phyloP scores from a whole-genome alignment of 2,888 invertebrate genomes.

The Drosophila seclusa region DNA sequence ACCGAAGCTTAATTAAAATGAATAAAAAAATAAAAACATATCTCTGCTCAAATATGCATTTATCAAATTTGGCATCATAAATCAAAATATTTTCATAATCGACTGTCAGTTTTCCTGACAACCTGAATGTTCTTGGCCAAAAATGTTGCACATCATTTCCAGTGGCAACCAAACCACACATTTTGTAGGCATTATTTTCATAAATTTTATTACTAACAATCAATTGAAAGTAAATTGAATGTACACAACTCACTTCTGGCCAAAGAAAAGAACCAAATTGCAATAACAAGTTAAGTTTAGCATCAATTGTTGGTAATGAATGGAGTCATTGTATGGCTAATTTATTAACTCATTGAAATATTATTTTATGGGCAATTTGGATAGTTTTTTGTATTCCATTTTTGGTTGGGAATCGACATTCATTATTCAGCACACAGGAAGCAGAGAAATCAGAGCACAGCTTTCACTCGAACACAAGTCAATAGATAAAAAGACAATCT shows the following conservation, averaged over 20 bases:
- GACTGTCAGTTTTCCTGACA: background rate
- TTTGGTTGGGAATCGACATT: slow-evolving; percentile 2
- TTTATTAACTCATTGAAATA: background rate
- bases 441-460: slow-evolving; percentile 37
- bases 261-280: background rate
- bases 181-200: background rate
- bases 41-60: background rate
- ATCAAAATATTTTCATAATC: slow-evolving; percentile 27
- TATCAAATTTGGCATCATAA: slow-evolving; percentile 28
- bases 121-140: background rate
- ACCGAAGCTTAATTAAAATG: slow-evolving; percentile 3
- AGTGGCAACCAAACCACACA: background rate
- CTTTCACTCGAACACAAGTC: slow-evolving; percentile 41
- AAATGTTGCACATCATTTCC: background rate
- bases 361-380: background rate
- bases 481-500: background rate
- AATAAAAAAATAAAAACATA: slow-evolving; percentile 9
- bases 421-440: background rate
- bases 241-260: background rate
- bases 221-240: background rate
- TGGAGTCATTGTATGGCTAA: background rate
- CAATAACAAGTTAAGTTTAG: background rate
- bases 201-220: background rate
- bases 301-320: background rate
- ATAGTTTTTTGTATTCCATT: background rate